Base-by-base conservation (phyloP, 1,140 invertebrate genomes). In the Proctacanthus coquilletti region DNA sequence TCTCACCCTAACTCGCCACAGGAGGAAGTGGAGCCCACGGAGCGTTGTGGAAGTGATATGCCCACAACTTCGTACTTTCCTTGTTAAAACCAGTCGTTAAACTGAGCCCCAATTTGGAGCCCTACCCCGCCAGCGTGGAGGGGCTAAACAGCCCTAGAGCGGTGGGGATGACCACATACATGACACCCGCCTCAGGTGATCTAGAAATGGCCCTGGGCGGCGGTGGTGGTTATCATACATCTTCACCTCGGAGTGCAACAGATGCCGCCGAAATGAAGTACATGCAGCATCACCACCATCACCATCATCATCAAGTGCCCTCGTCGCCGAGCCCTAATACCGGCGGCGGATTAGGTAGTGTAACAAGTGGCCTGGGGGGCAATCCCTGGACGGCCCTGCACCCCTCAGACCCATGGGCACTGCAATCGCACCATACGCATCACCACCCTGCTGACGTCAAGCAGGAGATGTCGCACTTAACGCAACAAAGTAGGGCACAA, bases 221-320 rank as follows among this genome's bases (percentile, higher is more conserved):
- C 64, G 47, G 47, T 18, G 77, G 76, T 50, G 74, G 74, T 49
- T 80, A 83, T 53, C 73, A 77, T 57, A 63, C 68, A 33, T 71
- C 73, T 39, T 84, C 80, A 64, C 80, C 81, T 56, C 71, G 80
- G 48, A 80, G 76, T 48, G 74, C 74, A 51, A 72, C 80, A 54
- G 74, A 82, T 68, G 78, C 80, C 48, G 77, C 75, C 49, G 88
- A 93, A 61, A 89, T 94, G 84, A 94, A 94, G 64, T 94, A 93
- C 63, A 77, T 86, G 71, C 77, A 84, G 39, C 73, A 75, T 42
- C 71, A 73, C 33, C 80, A 84, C 57, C 81, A 83, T 59, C 80
- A 82, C 50, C 75, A 78, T 48, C 75, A 79, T 45, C 80, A 83
- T 52, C 75, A 81, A 54, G 69, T 76, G 66, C 71, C 75, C 39